phyloP scores from a whole-genome alignment of 2,888 invertebrate species.

The Teinopalpus imperialis region DNA sequence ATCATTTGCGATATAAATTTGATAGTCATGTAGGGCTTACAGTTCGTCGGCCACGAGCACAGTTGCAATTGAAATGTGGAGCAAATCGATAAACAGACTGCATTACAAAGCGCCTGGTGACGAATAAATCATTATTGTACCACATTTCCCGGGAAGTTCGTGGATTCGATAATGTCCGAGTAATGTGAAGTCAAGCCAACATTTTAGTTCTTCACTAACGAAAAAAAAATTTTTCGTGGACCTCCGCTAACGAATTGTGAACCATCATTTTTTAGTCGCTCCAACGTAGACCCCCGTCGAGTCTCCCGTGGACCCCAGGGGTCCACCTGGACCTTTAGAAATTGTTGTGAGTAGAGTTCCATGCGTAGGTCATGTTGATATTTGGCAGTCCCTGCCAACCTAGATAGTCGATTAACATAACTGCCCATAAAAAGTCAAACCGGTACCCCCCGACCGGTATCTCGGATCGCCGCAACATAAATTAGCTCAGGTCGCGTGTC shows the following conservation, averaged over 20 bases:
- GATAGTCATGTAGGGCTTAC: not conserved
- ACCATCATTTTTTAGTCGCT: too few species aligned
- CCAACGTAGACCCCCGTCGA: too few species aligned
- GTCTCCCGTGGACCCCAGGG: too few species aligned
- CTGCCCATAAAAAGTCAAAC: slow-evolving; percentile 50
- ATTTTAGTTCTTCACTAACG: too few species aligned
- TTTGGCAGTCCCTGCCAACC: slow-evolving; percentile 40
- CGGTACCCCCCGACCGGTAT: slow-evolving; percentile 61
- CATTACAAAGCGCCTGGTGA: slow-evolving; percentile 15
- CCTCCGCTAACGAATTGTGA: too few species aligned
- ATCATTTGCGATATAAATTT: slow-evolving; percentile 19
- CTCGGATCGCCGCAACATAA: slow-evolving; percentile 78
- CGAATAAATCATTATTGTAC: not conserved
- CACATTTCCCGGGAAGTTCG: slow-evolving; percentile 1
- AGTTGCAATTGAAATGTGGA: slow-evolving; percentile 21
- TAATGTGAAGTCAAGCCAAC: too few species aligned
- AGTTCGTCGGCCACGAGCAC: slow-evolving; percentile 11
- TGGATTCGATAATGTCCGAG: not conserved
- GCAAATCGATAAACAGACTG: slow-evolving; percentile 23
- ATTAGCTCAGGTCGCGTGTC: slow-evolving; percentile 80
- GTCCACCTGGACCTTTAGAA: too few species aligned
- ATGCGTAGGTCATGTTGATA: slow-evolving; percentile 37
- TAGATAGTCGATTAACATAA: slow-evolving; percentile 67
- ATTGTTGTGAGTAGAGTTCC: slow-evolving; percentile 27
- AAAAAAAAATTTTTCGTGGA: too few species aligned